phyloP scores from a whole-genome alignment of 2,113 vertebrate species.

The Malurus melanocephalus region DNA sequence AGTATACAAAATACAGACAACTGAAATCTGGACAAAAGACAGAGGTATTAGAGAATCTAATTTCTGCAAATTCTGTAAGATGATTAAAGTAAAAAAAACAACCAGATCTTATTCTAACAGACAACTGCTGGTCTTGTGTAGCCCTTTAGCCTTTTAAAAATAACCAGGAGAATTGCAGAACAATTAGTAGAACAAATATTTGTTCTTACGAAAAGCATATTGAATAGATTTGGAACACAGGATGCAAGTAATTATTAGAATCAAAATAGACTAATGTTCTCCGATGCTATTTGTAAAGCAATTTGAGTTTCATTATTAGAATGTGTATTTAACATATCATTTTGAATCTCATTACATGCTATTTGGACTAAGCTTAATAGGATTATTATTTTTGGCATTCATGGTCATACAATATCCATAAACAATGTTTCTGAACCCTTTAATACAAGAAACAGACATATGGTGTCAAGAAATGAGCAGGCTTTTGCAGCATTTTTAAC shows the following conservation, averaged over 20 bases:
- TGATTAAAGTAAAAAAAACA: slow-evolving; percentile 64
- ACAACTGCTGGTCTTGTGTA: slow-evolving; percentile 55
- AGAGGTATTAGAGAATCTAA: slow-evolving; percentile 55
- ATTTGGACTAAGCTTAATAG: slow-evolving; percentile 64
- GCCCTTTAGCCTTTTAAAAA: slow-evolving; percentile 61
- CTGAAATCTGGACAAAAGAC: slow-evolving; percentile 60
- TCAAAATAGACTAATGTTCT: slow-evolving; percentile 70
- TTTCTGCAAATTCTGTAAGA: slow-evolving; percentile 62
- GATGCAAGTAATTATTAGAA: slow-evolving; percentile 72
- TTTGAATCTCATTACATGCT: slow-evolving; percentile 68
- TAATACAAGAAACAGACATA: slow-evolving; percentile 56
- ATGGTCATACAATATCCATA: slow-evolving; percentile 55
- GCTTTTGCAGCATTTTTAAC: not conserved
- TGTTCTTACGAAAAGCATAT: slow-evolving; percentile 67
- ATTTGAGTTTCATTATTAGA: slow-evolving; percentile 70
- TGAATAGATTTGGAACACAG: slow-evolving; percentile 70
- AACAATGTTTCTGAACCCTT: slow-evolving; percentile 50
- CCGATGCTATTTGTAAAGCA: slow-evolving; percentile 64
- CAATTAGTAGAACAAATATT: slow-evolving; percentile 73
- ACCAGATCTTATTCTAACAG: slow-evolving; percentile 55
- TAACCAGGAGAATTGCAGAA: slow-evolving; percentile 63
- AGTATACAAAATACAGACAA: slow-evolving; percentile 63
- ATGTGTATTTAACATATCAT: slow-evolving; percentile 68
- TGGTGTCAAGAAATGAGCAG: slow-evolving; percentile 39
- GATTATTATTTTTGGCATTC: slow-evolving; percentile 71